Base-by-base conservation (phyloP, 2,888 invertebrate genomes). In the Sycophila texana region DNA sequence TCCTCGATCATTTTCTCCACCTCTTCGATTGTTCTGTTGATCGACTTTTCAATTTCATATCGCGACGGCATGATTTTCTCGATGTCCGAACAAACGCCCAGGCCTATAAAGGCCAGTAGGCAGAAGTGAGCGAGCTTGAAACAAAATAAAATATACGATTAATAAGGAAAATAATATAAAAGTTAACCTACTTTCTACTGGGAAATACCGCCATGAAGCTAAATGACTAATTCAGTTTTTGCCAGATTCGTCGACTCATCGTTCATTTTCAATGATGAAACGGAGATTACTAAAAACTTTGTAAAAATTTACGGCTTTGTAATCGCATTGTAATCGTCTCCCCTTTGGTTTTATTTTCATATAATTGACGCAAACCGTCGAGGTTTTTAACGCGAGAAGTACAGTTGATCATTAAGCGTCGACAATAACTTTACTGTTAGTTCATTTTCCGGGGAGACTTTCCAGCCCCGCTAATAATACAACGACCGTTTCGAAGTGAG, bases 1-100 rank as follows among this genome's bases (percentile, higher is more conserved):
- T 92, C 89, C 84, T 92, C 91, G 12, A 95, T 90, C 84, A 95
- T 92, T 53, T 88, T 92, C 85, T 95, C 93, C 2, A 95, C 95
- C 90, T 95, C 94, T 84, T 92, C 91, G 7, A 95, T 93, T 12
- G 95, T 95, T 13, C 89, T 86, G 79, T 90, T 90, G 65, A 90
- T 89, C 47, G 90, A 89, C 14, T 81, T 83, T 82, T 90, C 89
- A 68, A 90, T 87, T 79, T 89, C 88, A 1, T 77, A 71, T 49
- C 84, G 83, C 49, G 88, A 83, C 26, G 88, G 88, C n/a, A 88
- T 81, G n/a, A 84, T 82, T 80, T 83, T 82, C 73, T 80, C 76
- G 63, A 81, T 78, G 58, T 86, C 85, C 60, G 85, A 82, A 67
- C 86, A 83, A 70, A 82, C 82, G 80, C 86, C 85, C 58, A 87